Evolutionary conservation across 2,888 invertebrate genomes (phyloP).

Genomic region (Philopedon plagiatum): DNA sequence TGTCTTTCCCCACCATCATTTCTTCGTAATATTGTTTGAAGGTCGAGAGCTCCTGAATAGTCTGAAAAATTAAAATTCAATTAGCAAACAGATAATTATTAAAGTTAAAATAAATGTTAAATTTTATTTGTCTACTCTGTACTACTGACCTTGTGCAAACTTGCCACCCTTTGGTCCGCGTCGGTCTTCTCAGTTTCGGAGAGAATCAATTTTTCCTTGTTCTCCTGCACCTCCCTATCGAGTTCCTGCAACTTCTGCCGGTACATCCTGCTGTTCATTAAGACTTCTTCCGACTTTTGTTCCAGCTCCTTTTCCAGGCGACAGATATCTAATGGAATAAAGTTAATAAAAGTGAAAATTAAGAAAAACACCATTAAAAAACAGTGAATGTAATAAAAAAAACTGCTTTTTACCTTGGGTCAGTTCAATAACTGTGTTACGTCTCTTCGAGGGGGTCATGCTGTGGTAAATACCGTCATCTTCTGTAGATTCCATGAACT

Average conservation of each 20-base stretch:
- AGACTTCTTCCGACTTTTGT: conserved; percentile 55
- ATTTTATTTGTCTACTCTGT: too few species aligned
- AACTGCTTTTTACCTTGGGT: too few species aligned
- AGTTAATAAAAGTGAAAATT: too few species aligned
- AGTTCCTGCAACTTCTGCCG: conserved; percentile 67
- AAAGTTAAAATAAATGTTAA: too few species aligned
- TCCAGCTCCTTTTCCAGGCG: conserved; percentile 67
- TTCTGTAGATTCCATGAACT: conserved; percentile 62
- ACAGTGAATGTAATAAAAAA: too few species aligned
- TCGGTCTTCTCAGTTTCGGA: conserved; percentile 55
- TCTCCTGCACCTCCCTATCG: conserved; percentile 59
- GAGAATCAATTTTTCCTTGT: conserved; percentile 52
- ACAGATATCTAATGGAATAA: conserved; percentile 38
- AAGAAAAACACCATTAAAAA: too few species aligned
- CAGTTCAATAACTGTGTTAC: conserved; percentile 60
- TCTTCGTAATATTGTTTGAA: conserved; percentile 57
- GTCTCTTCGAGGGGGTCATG: conserved; percentile 48
- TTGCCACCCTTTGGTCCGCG: conserved; percentile 56
- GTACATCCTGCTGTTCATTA: conserved; percentile 40
- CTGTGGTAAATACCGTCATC: conserved; percentile 57
- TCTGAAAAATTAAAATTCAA: conserved; percentile 36
- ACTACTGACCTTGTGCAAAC: conserved; percentile 59
- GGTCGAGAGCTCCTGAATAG: conserved; percentile 53
- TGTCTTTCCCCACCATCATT: conserved; percentile 58
- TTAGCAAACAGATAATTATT: neutral